These are phyloP conservation scores for Heloderma charlesbogerti DNA, from an alignment of 2,113 vertebrate genomes.

Conservation along the genomic window DNA sequence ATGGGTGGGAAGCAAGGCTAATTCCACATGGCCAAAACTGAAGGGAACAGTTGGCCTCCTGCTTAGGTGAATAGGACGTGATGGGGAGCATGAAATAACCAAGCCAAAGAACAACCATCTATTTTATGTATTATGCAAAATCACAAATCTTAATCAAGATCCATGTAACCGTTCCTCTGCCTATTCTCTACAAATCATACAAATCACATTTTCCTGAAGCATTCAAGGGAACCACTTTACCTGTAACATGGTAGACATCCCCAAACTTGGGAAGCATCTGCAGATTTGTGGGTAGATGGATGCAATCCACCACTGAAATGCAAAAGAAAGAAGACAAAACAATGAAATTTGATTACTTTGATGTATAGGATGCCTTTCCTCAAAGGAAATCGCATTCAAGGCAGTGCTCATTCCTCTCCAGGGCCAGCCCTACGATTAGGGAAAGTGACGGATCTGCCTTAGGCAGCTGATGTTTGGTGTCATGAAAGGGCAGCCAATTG, in stretches of 20 bases:
- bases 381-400: not conserved
- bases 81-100: not conserved
- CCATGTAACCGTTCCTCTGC: not conserved
- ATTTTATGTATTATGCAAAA: no score
- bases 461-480: no score
- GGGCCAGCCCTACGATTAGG: no score
- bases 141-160: not conserved
- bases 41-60: not conserved
- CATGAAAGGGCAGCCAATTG: no score
- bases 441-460: no score
- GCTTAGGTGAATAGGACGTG: not conserved
- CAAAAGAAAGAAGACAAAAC: constrained; percentile 7
- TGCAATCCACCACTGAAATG: constrained; percentile 70
- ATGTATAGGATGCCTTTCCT: not conserved
- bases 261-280: constrained; percentile 77
- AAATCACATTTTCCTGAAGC: not conserved
- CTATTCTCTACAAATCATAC: not conserved
- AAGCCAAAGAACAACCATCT: not conserved
- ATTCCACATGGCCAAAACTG: not conserved
- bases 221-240: constrained; percentile 56
- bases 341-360: not conserved
- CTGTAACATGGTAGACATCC: constrained; percentile 84
- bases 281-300: constrained; percentile 64
- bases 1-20: not conserved
- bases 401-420: not conserved